Evolutionary conservation across 2,113 vertebrate species (phyloP).

Genomic region (Athene cunicularia): DNA sequence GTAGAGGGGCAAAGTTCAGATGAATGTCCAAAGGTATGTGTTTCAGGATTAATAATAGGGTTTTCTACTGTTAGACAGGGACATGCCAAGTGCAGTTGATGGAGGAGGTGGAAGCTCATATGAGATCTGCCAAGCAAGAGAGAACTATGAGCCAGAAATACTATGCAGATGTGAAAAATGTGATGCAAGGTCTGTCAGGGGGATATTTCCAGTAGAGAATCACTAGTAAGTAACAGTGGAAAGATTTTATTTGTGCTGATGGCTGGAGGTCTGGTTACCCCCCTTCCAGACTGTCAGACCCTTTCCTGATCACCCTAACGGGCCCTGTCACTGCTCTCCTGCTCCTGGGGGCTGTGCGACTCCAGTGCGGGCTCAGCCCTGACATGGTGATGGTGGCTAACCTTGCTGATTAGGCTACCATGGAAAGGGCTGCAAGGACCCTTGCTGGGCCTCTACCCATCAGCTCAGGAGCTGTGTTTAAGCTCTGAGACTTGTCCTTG

Average conservation of each 20-base stretch:
- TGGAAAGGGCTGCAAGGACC: background rate
- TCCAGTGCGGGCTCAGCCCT: background rate
- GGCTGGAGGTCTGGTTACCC: background rate
- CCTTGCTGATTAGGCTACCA: background rate
- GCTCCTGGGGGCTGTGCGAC: background rate
- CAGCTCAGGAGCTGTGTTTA: background rate
- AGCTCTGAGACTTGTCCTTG: background rate
- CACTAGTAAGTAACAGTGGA: background rate
- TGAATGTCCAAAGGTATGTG: accelerated
- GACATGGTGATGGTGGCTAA: accelerated
- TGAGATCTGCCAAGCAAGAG: background rate
- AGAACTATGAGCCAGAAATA: background rate
- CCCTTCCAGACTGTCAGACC: background rate
- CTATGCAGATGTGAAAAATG: background rate
- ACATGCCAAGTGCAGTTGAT: background rate
- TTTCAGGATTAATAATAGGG: background rate
- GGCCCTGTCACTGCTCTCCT: background rate
- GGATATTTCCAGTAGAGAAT: background rate
- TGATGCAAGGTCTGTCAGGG: background rate
- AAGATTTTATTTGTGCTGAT: background rate
- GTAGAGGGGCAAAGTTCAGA: background rate
- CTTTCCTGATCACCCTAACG: background rate
- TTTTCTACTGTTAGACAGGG: background rate
- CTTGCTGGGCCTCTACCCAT: accelerated
- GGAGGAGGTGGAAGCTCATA: background rate